Evolutionary conservation across 2,113 vertebrate genomes (phyloP), one percentile per base, ranked within the genome.

Genomic region (Scolopax mira): DNA sequence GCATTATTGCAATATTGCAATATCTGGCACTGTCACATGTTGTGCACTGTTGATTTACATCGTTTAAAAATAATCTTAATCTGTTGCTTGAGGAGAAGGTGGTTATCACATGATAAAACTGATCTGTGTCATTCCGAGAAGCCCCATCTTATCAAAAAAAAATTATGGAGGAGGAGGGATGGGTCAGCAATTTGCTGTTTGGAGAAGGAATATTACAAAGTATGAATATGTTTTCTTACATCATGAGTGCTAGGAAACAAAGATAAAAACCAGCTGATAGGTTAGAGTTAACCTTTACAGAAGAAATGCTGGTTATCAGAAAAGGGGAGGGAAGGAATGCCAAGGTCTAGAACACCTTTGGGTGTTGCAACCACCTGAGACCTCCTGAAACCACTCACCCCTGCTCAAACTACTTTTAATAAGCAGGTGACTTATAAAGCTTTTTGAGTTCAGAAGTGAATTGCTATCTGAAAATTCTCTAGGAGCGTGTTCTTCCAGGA

Each of bases 381-480:
- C 31, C 31, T 33, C 42, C 66, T 19, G 48, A 55, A 80, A 69
- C 33, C 1, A 0, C 8, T 80, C 58, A 16, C 21, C 7, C 25
- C 13, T 42, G 9, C 22, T 65, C 77, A 21, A 67, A 39, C 13
- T 19, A 8, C 18, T 82, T 67, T 46, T 35, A 78, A 48, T 39
- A 49, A 61, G 33, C 42, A 33, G 35, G 4, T 57, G 39, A 52
- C 19, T 64, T 28, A 13, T 37, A 49, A 92, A 64, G 4, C 35
- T 7, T 72, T 46, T 62, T 39, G 39, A 33, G 28, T 35, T 74
- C 24, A 37, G 41, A 74, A 78, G 8, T 9, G 46, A 55, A 23
- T 55, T 3, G 0, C 18, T 52, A 21, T 46, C 65, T 39, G 37
- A 61, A 69, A 60, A 33, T 18, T 91, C 0, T 0, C 30, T 22